phyloP scores from a whole-genome alignment of 2,888 invertebrate species.

The Prostheceraeus crozeri region DNA sequence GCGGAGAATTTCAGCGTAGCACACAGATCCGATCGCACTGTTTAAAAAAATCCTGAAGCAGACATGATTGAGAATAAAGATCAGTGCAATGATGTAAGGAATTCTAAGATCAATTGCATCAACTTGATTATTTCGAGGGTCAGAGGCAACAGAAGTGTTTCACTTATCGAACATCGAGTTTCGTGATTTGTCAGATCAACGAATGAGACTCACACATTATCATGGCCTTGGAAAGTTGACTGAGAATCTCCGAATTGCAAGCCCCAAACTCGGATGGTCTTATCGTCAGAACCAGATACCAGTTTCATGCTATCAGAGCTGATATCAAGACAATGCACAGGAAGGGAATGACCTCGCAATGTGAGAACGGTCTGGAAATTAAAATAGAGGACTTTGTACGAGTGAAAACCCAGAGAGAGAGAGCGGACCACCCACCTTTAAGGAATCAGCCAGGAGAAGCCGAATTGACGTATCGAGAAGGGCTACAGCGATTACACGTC shows the following conservation, averaged over 20 bases:
- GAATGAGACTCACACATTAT: constrained; percentile 66
- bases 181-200: too few relatives aligned
- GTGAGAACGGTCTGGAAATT: background rate
- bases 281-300: constrained; percentile 86
- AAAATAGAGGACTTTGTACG: background rate
- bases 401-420: background rate
- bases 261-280: constrained; percentile 94
- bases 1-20: too few relatives aligned
- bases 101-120: too few relatives aligned
- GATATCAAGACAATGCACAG: constrained; percentile 84
- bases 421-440: constrained; percentile 65
- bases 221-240: constrained; percentile 83
- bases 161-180: background rate
- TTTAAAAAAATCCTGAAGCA: too few relatives aligned
- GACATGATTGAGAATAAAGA: too few relatives aligned
- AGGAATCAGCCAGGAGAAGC: constrained; percentile 83
- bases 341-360: constrained; percentile 76
- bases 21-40: too few relatives aligned
- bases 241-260: constrained; percentile 98
- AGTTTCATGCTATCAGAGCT: constrained; percentile 69
- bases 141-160: background rate
- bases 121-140: too few relatives aligned
- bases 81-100: too few relatives aligned
- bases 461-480: constrained; percentile 86
- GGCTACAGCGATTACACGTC: constrained; percentile 77